Evolutionary conservation across 2,888 invertebrate species (phyloP).

Genomic region (Antheraea yamamai): DNA sequence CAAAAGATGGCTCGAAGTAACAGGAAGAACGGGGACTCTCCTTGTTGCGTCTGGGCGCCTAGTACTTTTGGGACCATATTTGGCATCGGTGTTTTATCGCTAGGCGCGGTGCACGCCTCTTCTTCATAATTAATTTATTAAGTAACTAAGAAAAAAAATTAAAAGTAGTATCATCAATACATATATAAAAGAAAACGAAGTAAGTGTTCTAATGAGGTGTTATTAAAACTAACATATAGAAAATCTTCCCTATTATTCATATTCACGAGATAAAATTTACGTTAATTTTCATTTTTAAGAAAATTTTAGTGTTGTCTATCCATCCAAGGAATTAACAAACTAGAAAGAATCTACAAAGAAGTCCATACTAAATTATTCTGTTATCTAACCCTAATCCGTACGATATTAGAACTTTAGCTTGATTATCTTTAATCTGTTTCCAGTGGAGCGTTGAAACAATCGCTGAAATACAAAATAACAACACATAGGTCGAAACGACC

Average conservation of each 20-base stretch:
- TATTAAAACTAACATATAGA: too few relatives aligned
- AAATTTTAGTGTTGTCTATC: too few relatives aligned
- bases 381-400: not conserved
- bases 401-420: not conserved
- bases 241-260: too few relatives aligned
- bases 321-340: too few relatives aligned
- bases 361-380: too few relatives aligned
- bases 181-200: too few relatives aligned
- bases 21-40: slow-evolving; percentile 41
- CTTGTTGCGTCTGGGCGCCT: slow-evolving; percentile 53
- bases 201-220: too few relatives aligned
- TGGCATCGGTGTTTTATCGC: slow-evolving; percentile 37
- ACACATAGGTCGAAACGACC: slow-evolving; percentile 46
- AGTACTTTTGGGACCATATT: slow-evolving; percentile 72
- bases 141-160: not conserved
- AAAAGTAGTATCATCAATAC: too few relatives aligned
- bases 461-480: slow-evolving; percentile 52
- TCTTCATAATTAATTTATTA: not conserved
- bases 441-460: slow-evolving; percentile 32
- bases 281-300: too few relatives aligned
- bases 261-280: too few relatives aligned
- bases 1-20: slow-evolving; percentile 47
- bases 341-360: too few relatives aligned
- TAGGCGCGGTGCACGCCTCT: not conserved
- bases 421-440: slow-evolving; percentile 6